Conservation (phyloP, 2,888 invertebrate species). For the Athetis lepigone region DNA sequence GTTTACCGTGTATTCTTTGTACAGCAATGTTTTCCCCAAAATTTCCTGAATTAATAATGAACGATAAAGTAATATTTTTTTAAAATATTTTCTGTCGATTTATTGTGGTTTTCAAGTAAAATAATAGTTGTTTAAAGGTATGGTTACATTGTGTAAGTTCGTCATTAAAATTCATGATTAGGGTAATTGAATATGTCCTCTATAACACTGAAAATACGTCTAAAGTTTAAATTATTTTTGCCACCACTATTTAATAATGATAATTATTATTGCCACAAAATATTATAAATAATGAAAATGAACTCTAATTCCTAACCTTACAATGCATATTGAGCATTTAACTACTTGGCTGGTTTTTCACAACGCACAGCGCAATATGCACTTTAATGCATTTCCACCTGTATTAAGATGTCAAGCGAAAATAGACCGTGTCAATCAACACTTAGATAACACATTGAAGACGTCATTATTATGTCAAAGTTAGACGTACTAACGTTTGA, state of each 20-base stretch:
- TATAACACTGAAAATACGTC: slow-evolving; percentile 13
- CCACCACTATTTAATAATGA: no score
- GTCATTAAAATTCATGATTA: no score
- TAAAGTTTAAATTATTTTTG: slow-evolving; percentile 17
- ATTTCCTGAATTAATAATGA: background rate
- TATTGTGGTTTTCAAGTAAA: no score
- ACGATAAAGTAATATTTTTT: background rate
- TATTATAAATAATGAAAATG: slow-evolving; percentile 12
- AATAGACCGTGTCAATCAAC: background rate
- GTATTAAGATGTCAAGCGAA: background rate
- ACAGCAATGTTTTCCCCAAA: background rate
- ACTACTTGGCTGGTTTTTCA: slow-evolving; percentile 39
- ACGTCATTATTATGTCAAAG: slow-evolving; percentile 27
- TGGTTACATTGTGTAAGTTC: no score
- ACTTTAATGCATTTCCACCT: no score
- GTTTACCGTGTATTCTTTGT: background rate
- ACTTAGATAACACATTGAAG: background rate
- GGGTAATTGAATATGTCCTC: background rate
- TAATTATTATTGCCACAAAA: background rate
- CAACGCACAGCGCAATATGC: no score
- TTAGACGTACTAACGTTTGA: background rate
- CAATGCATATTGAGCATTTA: slow-evolving; percentile 23
- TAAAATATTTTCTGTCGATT: no score
- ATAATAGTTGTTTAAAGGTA: no score
- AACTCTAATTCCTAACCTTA: slow-evolving; percentile 16